Base-by-base conservation (phyloP, 2,113 vertebrate species). In the Cynocephalus volans region DNA sequence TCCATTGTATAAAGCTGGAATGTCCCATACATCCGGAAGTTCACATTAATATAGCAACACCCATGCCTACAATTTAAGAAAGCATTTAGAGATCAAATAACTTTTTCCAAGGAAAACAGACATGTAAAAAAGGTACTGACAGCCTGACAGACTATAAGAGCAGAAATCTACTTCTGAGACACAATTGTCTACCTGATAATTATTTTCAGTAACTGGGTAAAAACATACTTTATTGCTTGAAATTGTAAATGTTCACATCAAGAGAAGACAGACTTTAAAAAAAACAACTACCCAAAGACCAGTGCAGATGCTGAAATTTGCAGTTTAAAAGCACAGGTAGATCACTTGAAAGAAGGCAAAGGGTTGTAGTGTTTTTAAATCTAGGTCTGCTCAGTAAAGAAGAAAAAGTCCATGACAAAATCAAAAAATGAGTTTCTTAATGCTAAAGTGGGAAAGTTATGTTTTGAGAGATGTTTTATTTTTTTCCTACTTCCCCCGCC, bases 161-260 rank as follows among this genome's bases (percentile, higher is more conserved):
- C 48, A 67, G 41, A 67, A 67, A 62, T 33, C 26, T 11, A 3
- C 24, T 75, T 93, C 48, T 64, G 79, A 77, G 67, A 67, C 18
- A 52, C 26, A 50, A 28, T 0, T 11, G 3, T 48, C 92, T 24
- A 67, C 67, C 77, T 83, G 72, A 64, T 67, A 52, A 93, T 64
- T 90, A 60, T 15, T 54, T 85, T 56, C 67, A 33, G 17, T 54
- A 33, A 67, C 52, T 76, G 15, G 31, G 67, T 54, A 72, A 96
- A 98, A 85, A 88, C 28, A 18, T 3, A 58, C 67, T 88, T 65
- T 6, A 92, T 54, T 95, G 70, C 80, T 73, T 31, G 18, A 76
- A 52, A 73, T 76, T 83, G 69, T 41, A 92, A 79, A 91, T 31
- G n/a, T 52, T 93, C 28, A 87, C 36, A 93, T 95, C 41, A 76